Evolutionary conservation across 2,888 invertebrate species (phyloP).

Genomic region (Dolomedes plantarius): DNA sequence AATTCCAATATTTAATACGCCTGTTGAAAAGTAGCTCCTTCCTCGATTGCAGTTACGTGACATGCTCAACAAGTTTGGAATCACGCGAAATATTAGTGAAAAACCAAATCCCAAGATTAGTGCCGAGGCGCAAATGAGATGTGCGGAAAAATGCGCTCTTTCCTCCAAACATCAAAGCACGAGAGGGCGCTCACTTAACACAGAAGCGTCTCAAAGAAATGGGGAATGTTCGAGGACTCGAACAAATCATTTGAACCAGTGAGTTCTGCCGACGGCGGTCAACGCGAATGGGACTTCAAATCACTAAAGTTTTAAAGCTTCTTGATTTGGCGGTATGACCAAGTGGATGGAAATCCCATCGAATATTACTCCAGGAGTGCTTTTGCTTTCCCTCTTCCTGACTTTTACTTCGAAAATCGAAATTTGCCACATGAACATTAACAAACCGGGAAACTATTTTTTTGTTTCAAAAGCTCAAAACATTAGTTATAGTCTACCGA

Average conservation of each 20-base stretch:
- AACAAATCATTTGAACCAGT: conserved; percentile 17
- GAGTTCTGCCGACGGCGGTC: conserved; percentile 22
- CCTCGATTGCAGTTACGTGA: background rate
- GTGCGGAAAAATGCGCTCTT: conserved; percentile 20
- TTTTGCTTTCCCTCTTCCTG: background rate
- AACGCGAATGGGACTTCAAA: background rate
- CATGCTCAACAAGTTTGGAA: background rate
- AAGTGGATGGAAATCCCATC: background rate
- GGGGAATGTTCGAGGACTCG: conserved; percentile 11
- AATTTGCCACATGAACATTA: background rate
- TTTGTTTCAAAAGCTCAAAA: background rate
- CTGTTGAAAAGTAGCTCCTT: background rate
- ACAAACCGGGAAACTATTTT: background rate
- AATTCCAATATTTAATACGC: no score
- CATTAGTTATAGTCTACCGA: background rate
- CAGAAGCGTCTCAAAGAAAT: conserved; percentile 27
- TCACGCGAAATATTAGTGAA: background rate
- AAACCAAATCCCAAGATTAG: background rate
- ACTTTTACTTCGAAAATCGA: background rate
- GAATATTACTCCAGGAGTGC: background rate
- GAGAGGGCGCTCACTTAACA: conserved; percentile 45
- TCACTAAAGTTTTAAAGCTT: background rate
- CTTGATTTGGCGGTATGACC: background rate
- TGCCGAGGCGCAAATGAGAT: background rate
- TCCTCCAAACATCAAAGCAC: background rate